A percentile compares a stretch with the other conserved stretches of the same genome.
These are phyloP conservation scores for Zygaena filipendulae DNA, from an alignment of 2,888 invertebrate genomes.

Conservation along the genomic window DNA sequence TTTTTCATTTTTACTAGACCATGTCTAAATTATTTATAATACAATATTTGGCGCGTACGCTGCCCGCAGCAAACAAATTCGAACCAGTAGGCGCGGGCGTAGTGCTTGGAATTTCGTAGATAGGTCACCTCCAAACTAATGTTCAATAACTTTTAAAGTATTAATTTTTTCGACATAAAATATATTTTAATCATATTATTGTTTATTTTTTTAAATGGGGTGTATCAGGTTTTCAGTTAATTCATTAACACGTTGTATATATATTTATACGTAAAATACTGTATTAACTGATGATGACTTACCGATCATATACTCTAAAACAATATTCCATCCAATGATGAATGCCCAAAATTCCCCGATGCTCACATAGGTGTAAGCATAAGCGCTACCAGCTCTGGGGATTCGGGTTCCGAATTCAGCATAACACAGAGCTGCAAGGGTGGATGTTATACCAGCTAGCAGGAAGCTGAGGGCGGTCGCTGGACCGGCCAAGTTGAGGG, in stretches of 20 bases:
- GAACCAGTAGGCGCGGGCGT: too few species aligned
- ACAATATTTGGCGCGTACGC: too few species aligned
- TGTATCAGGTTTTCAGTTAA: too few species aligned
- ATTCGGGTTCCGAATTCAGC: constrained; percentile 90
- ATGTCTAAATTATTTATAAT: too few species aligned
- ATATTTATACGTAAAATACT: not conserved
- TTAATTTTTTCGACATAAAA: too few species aligned
- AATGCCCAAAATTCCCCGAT: constrained; percentile 96
- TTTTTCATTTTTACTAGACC: too few species aligned
- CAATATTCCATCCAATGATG: constrained; percentile 94
- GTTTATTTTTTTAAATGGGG: too few species aligned
- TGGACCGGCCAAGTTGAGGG: constrained; percentile 84
- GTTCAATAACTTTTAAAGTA: too few species aligned
- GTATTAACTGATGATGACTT: constrained; percentile 18
- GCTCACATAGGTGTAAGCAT: constrained; percentile 93
- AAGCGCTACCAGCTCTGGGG: constrained; percentile 92
- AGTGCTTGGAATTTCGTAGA: too few species aligned
- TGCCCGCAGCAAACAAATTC: too few species aligned
- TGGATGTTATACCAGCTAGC: constrained; percentile 82
- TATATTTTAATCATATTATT: too few species aligned
- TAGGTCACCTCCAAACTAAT: too few species aligned
- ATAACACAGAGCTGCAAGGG: constrained; percentile 86
- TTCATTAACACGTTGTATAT: not conserved
- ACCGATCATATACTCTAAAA: constrained; percentile 91
- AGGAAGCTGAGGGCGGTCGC: constrained; percentile 76